Percentiles rank a stretch among this genome's conserved stretches.
Conservation (phyloP, 2,888 invertebrate species). For the Mythimna albipuncta region DNA sequence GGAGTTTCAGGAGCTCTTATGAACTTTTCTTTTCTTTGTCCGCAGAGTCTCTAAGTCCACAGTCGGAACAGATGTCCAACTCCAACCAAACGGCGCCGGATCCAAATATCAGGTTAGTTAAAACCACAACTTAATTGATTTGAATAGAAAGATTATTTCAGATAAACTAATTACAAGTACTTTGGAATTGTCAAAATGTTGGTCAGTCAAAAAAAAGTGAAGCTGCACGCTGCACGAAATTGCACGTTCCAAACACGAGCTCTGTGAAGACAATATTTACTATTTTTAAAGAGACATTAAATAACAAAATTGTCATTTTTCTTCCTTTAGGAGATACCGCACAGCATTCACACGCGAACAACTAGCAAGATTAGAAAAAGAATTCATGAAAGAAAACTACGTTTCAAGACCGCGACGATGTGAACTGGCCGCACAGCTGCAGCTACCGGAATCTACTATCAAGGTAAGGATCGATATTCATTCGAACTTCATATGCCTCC, state of each 20-base stretch:
- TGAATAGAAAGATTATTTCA: too few species aligned
- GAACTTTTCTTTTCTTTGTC: conserved; percentile 71
- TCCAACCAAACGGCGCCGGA: conserved; percentile 81
- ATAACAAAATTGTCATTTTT: not conserved
- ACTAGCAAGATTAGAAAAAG: conserved; percentile 97
- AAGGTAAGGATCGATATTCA: conserved; percentile 93
- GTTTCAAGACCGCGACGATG: conserved; percentile 98
- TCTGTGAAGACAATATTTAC: too few species aligned
- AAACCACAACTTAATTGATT: too few species aligned
- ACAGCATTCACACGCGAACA: conserved; percentile 99
- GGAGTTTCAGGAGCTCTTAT: not conserved
- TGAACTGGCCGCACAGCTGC: conserved; percentile 97
- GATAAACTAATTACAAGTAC: too few species aligned
- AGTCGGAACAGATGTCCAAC: conserved; percentile 86
- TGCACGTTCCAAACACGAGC: too few species aligned
- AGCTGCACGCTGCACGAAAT: too few species aligned
- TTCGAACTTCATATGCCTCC: not conserved
- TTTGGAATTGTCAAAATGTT: too few species aligned
- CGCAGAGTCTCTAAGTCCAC: conserved; percentile 87
- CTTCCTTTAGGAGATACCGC: conserved; percentile 94
- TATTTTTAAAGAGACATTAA: too few species aligned
- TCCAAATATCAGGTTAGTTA: conserved; percentile 84
- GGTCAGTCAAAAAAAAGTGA: too few species aligned
- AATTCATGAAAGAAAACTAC: conserved; percentile 99
- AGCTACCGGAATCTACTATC: conserved; percentile 99